Base-by-base conservation (phyloP, 2,113 vertebrate genomes). In the Copsychus sechellarum region DNA sequence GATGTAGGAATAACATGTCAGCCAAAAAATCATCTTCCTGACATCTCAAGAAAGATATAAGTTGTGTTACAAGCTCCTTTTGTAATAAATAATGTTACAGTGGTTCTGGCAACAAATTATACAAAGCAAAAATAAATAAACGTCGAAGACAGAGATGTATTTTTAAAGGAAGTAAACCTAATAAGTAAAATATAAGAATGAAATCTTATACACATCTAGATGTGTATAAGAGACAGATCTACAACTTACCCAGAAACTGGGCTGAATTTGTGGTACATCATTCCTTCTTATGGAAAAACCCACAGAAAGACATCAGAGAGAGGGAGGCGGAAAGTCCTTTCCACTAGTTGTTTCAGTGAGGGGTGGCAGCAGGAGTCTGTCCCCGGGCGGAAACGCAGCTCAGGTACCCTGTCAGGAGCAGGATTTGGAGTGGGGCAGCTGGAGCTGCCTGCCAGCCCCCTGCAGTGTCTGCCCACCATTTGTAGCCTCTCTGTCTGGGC, bases 101-200 rank as follows among this genome's bases (percentile, higher is more conserved):
- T 65, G 38, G 36, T 34, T 23, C 24, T 28, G 64, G 7, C 14
- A 76, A 33, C n/a, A 76, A 82, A 80, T 36, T 23, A 33, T 6
- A 51, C 8, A n/a, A 8, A 7, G 3, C 17, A 4, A 90, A 95
- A 86, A 76, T 16, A 81, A 58, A 43, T 45, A 34, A 65, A 53
- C 8, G 77, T 23, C 13, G 80, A 54, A 82, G 14, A 8, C 9
- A 58, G 72, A 85, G 4, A 12, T 20, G 0, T 34, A 26, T 38
- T 58, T 78, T 79, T 78, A 88, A 85, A 90, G 23, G 95, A 97
- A 95, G 26, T 64, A 95, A 97, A 91, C 61, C 25, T 2, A 7
- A 93, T 25, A 95, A 70, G 12, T 92, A 33, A 73, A 81, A 74
- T 58, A 34, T 33, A 91, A 95, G 66, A 90, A 83, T 10, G 2